A percentile compares a stretch with the other conserved stretches of the same genome.
Evolutionary conservation across 2,888 invertebrate species (phyloP).

Genomic region (Hypsopygia costalis): DNA sequence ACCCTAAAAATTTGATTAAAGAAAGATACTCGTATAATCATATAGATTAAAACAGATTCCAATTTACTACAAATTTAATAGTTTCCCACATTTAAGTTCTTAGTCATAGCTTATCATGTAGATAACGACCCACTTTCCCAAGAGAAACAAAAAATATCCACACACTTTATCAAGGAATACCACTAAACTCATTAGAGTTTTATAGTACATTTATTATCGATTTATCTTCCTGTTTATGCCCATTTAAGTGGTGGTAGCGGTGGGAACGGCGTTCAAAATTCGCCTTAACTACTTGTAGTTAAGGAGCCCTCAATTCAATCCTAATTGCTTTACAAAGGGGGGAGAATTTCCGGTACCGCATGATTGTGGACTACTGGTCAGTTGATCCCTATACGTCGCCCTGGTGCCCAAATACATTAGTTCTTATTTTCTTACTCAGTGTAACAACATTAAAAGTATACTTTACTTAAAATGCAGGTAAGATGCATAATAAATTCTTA

Average conservation of each 20-base stretch:
- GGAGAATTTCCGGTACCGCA: constrained; percentile 54
- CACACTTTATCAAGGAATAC: neutral
- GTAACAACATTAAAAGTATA: too few species aligned
- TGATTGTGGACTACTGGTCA: constrained; percentile 47
- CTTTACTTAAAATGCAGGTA: too few species aligned
- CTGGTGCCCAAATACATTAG: constrained; percentile 35
- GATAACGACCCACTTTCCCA: neutral
- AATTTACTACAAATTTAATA: too few species aligned
- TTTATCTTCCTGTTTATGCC: neutral
- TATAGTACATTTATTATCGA: neutral
- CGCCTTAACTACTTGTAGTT: constrained; percentile 46
- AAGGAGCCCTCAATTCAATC: constrained; percentile 47
- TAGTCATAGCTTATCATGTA: too few species aligned
- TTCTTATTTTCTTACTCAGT: neutral
- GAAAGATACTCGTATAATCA: too few species aligned
- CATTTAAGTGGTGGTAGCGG: neutral
- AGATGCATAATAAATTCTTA: too few species aligned
- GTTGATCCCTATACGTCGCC: constrained; percentile 49
- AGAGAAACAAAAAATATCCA: neutral
- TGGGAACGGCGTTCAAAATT: constrained; percentile 16
- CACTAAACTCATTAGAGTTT: constrained; percentile 5
- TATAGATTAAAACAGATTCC: too few species aligned
- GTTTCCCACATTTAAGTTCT: too few species aligned
- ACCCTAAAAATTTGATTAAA: too few species aligned
- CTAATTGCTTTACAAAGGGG: constrained; percentile 60